Evolutionary conservation across 1,140 invertebrate species (phyloP).

Genomic region (Trachymyrmex septentrionalis): DNA sequence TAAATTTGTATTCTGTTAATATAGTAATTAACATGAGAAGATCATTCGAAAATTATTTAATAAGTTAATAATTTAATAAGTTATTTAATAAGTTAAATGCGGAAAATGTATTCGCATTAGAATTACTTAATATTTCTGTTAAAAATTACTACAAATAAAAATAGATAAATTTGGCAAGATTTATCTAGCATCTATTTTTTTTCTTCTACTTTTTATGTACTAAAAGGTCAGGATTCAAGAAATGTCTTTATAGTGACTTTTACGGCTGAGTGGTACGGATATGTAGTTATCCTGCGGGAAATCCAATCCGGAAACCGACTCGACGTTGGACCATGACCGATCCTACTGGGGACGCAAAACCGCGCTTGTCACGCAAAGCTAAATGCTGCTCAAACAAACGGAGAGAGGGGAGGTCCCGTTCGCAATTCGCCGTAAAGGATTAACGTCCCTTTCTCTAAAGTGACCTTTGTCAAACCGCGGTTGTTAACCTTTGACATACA

Average conservation of each 20-base stretch:
- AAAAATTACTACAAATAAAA: neutral
- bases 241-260: conserved; percentile 28
- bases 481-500: conserved; percentile 49
- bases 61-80: neutral
- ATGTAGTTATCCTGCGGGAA: conserved; percentile 42
- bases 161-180: neutral
- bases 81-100: neutral
- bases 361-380: conserved; percentile 55
- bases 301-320: conserved; percentile 46
- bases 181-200: neutral
- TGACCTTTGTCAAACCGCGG: neutral
- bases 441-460: conserved; percentile 39
- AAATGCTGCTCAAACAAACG: conserved; percentile 59
- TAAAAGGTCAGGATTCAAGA: neutral
- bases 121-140: neutral
- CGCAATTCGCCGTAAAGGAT: conserved; percentile 52
- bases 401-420: neutral
- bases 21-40: neutral
- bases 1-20: neutral
- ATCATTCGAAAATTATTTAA: neutral
- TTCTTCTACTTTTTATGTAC: neutral
- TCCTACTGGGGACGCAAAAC: conserved; percentile 57
- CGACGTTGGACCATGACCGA: conserved; percentile 56
- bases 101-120: neutral
- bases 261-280: conserved; percentile 27